phyloP scores from a whole-genome alignment of 2,113 vertebrate genomes.

The Ursus arctos region DNA sequence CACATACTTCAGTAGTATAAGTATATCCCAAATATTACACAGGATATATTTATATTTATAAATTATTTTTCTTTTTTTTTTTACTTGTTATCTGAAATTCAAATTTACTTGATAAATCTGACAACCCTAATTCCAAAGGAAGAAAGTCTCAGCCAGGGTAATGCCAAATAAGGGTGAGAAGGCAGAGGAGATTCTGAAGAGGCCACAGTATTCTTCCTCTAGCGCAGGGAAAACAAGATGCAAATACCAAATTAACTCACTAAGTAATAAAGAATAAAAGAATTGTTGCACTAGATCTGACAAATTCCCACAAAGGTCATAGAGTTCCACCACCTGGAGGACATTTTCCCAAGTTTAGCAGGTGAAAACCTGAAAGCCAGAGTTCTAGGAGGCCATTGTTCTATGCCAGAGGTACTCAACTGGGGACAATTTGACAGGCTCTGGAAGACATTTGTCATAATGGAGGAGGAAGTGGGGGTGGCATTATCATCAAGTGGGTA shows the following conservation, averaged over 20 bases:
- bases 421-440: neutral
- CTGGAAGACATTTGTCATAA: neutral
- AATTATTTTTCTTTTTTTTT: neutral
- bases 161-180: neutral
- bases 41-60: conserved; percentile 19
- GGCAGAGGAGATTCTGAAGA: neutral
- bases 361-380: neutral
- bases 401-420: neutral
- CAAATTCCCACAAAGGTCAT: neutral
- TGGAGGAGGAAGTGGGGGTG: neutral
- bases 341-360: neutral
- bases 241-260: neutral
- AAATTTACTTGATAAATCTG: conserved; percentile 33
- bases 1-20: neutral
- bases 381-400: neutral
- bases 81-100: neutral
- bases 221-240: neutral
- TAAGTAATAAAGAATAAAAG: conserved; percentile 6
- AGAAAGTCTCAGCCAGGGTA: neutral
- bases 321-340: neutral
- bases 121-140: neutral
- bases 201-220: neutral
- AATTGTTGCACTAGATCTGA: neutral
- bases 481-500: neutral
- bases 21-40: neutral